phyloP scores from a whole-genome alignment of 2,113 vertebrate genomes.

The Vidua macroura region DNA sequence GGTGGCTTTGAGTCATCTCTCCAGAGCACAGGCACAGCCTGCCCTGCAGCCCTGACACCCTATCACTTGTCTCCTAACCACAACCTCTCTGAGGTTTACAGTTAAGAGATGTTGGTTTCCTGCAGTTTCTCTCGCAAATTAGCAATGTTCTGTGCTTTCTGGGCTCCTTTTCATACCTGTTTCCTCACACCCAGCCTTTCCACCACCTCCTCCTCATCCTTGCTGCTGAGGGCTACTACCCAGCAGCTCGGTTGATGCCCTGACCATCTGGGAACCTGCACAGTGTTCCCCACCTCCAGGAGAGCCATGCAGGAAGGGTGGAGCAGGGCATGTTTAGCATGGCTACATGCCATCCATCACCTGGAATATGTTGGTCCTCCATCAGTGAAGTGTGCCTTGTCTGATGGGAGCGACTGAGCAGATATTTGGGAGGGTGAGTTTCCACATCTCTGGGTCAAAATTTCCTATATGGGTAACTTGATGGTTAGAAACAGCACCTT shows the following conservation, averaged over 20 bases:
- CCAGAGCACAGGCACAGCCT: neutral
- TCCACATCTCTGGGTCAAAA: neutral
- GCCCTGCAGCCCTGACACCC: neutral
- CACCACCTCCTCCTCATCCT: neutral
- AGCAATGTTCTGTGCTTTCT: neutral
- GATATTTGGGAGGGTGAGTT: neutral
- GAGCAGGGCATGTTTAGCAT: neutral
- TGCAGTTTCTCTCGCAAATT: neutral
- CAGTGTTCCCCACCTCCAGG: fast-evolving
- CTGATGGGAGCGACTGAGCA: neutral
- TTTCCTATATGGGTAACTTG: neutral
- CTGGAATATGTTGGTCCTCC: neutral
- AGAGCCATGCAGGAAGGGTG: neutral
- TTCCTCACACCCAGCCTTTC: neutral
- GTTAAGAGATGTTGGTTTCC: neutral
- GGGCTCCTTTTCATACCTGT: neutral
- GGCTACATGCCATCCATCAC: neutral
- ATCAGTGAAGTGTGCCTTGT: neutral
- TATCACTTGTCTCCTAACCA: neutral
- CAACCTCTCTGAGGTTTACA: neutral
- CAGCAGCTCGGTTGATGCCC: neutral
- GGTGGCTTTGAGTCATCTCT: neutral
- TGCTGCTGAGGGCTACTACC: neutral
- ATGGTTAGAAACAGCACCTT: neutral
- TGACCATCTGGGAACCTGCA: neutral